Evolutionary conservation across 2,888 invertebrate genomes (phyloP), one percentile per base, ranked within the genome.

Genomic region (Hyposoter dolosus): DNA sequence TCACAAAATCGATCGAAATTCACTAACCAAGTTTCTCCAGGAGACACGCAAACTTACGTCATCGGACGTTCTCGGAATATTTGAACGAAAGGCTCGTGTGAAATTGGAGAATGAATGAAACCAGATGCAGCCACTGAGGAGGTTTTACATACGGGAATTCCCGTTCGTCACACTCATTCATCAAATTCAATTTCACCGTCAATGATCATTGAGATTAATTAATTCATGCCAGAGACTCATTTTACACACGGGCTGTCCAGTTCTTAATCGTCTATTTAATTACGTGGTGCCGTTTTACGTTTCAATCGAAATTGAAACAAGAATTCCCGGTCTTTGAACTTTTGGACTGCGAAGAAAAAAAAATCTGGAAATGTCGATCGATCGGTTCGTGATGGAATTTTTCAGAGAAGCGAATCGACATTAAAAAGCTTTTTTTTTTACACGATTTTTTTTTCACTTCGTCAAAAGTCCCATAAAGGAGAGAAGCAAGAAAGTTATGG

Each of bases 31-130:
- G 40, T 47, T 17, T 23, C 40, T 50, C 5, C 35, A 12, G 47
- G 50, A 47, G 50, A n/a, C 82, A 74, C 77, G 82, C 43, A 68
- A 10, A 50, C 43, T 84, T 40, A 65, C 66, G 84, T 78, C 82
- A 82, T 78, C 53, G 19, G 28, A 23, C 45, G 47, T 82, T 82
- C 71, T 43, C 43, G 82, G 85, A 74, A 84, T 65, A 19, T 28
- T 47, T 15, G 19, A 77, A n/a, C 9, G 68, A 19, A 45, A 65
- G 28, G 47, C 40, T 72, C 69, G 71, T 63, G 60, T 69, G 19
- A 53, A 60, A 78, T 75, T 63, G 40, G 45, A 65, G 71, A 80
- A 79, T 85, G 82, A 83, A 85, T 78, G 74, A 78, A 85, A 78
- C 65, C 71, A 83, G 78, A 78, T 78, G 83, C 72, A 76, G 63